A percentile compares a stretch with the other conserved stretches of the same genome.
Evolutionary conservation across 2,797 vertebrate species (phyloP).

Genomic region (Pipistrellus nathusii): DNA sequence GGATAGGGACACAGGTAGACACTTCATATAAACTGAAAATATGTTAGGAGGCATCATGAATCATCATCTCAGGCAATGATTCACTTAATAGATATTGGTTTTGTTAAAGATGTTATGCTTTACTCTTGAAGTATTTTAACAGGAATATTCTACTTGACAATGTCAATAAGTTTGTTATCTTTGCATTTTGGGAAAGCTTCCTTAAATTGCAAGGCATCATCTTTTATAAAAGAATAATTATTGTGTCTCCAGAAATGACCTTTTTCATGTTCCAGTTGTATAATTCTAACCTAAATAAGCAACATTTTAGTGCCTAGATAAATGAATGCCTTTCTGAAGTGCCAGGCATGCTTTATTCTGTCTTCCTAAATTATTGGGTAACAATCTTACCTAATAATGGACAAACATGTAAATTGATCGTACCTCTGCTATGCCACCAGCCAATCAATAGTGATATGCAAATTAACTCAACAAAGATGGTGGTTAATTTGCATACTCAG

Average conservation of each 20-base stretch:
- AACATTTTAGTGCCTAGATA: conserved; percentile 38
- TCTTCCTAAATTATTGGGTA: conserved; percentile 65
- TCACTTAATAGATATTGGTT: conserved; percentile 10
- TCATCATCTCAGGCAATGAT: neutral
- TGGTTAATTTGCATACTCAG: too few species aligned
- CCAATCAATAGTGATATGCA: too few species aligned
- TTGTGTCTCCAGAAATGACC: conserved; percentile 42
- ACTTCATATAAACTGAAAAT: neutral
- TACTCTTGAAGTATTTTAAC: neutral
- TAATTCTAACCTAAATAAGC: conserved; percentile 52
- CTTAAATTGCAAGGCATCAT: neutral
- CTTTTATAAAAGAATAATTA: conserved; percentile 51
- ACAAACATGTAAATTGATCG: too few species aligned
- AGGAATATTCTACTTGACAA: neutral
- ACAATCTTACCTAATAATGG: neutral
- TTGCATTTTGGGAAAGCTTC: neutral
- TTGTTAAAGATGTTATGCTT: neutral
- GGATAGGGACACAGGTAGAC: neutral
- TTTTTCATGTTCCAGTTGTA: conserved; percentile 49
- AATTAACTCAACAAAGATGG: too few species aligned
- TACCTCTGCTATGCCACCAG: too few species aligned
- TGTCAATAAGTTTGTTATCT: neutral
- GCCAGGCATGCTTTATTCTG: neutral
- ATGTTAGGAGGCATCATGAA: neutral
- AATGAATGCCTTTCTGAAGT: conserved; percentile 54